phyloP scores from a whole-genome alignment of 2,888 invertebrate genomes.

The Watsonalla cultraria region DNA sequence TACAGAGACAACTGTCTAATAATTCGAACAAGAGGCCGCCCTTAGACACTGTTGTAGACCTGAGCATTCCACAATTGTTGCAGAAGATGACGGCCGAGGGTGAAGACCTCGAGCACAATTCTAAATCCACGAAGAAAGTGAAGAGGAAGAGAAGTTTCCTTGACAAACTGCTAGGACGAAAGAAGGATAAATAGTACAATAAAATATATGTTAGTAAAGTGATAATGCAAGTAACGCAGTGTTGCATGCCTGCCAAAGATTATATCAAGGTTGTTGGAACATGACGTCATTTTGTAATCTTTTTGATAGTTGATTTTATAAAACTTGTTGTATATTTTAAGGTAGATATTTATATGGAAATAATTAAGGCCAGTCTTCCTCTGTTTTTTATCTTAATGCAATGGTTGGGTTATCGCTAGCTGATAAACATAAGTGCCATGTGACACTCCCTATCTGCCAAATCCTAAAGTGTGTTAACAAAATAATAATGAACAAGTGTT shows the following conservation, averaged over 20 bases:
- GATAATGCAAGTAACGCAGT: constrained; percentile 39
- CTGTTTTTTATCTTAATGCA: constrained; percentile 68
- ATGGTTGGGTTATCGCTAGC: constrained; percentile 68
- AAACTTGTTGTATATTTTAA: constrained; percentile 12
- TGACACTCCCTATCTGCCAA: constrained; percentile 69
- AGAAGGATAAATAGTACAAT: constrained; percentile 50
- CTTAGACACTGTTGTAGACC: constrained; percentile 46
- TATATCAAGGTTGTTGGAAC: constrained; percentile 49
- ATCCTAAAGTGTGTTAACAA: constrained; percentile 36
- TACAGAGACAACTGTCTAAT: constrained; percentile 52
- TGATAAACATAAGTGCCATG: constrained; percentile 71
- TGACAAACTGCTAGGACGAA: constrained; percentile 68
- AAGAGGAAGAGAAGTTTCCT: constrained; percentile 72
- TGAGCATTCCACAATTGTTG: constrained; percentile 64
- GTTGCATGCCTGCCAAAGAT: constrained; percentile 67
- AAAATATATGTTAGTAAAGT: constrained; percentile 28
- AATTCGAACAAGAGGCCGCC: constrained; percentile 46
- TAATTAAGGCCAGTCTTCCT: constrained; percentile 64
- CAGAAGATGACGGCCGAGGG: constrained; percentile 62
- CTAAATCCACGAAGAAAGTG: constrained; percentile 54
- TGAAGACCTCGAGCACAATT: constrained; percentile 51
- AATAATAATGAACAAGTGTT: constrained; percentile 7
- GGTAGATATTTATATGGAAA: constrained; percentile 45
- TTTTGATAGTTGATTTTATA: constrained; percentile 24
- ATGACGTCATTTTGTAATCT: constrained; percentile 62